These are phyloP conservation scores for Loxodonta africana DNA, from an alignment of 2,113 vertebrate species.

Conservation along the genomic window DNA sequence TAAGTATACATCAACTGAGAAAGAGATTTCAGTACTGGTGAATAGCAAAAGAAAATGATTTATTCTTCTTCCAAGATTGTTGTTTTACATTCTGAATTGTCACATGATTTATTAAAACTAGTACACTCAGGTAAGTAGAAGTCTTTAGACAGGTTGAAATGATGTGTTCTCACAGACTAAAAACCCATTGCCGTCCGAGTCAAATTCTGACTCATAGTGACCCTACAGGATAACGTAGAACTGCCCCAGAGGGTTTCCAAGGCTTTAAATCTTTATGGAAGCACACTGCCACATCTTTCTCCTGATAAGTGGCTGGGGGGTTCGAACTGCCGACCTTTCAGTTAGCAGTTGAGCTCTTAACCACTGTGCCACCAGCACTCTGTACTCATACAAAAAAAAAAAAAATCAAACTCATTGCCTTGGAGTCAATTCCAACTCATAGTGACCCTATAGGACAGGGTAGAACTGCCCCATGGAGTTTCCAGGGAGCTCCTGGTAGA, in stretches of 20 bases:
- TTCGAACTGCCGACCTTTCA: neutral
- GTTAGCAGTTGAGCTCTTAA: neutral
- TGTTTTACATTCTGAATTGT: neutral
- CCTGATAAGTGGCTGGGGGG: neutral
- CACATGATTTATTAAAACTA: neutral
- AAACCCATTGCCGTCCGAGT: neutral
- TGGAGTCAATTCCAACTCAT: no score
- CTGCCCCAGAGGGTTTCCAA: neutral
- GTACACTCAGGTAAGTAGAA: slow-evolving; percentile 28
- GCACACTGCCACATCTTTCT: neutral
- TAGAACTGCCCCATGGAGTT: no score
- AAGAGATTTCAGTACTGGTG: neutral
- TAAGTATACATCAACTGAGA: neutral
- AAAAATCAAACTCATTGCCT: no score
- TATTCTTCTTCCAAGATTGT: neutral
- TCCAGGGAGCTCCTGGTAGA: no score
- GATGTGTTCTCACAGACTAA: neutral
- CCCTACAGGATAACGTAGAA: neutral
- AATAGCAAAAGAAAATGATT: neutral
- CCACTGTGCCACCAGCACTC: neutral
- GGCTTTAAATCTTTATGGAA: neutral
- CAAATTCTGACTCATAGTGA: neutral
- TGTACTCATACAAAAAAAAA: no score
- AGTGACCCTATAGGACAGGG: no score
- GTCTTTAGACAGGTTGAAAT: neutral